Base-by-base conservation (phyloP, 2,888 invertebrate species). In the Drosophila anomelani region DNA sequence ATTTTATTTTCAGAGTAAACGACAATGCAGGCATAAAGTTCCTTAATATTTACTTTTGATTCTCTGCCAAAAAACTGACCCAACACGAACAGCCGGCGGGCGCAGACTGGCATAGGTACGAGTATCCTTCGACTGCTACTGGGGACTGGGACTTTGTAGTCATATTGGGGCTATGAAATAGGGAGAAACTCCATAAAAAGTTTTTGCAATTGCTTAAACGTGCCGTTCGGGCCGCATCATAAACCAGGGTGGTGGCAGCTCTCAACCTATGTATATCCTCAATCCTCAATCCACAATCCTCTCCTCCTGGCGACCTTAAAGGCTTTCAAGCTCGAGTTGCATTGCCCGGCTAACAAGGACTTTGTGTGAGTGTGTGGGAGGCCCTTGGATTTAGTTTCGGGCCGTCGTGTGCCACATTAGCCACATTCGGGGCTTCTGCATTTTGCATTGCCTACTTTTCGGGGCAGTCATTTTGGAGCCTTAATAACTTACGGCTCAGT, bases 161-260 rank as follows among this genome's bases (percentile, higher is more conserved):
- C 59, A 32, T 60, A 41, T 44, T 29, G 29, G n/a, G 62, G 61
- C 62, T 61, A 63, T 29, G 46, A 63, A 62, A 63, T 63, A 32
- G 46, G 38, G 20, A 47, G 38, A 57, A 73, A 56, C 56, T 34
- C 66, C 46, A 73, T 63, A 73, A 75, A 75, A 73, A 75, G 75
- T 64, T 84, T 84, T 87, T 79, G 79, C 79, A 87, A 82, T 87
- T 87, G 81, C 84, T 82, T 82, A 81, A 82, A 86, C 81, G 87
- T 82, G 81, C 84, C 84, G 73, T 76, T 70, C 58, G 72, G 75
- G 70, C 73, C 38, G 67, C 75, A 67, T 62, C 63, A 71, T 70
- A 70, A 53, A 70, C 46, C 46, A 46, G 38, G 23, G 13, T 36
- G 23, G 13, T 36, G 47, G 20, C 66, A 44, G n/a, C 10, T 64